Evolutionary conservation across 1,140 invertebrate genomes (phyloP), one percentile per base, ranked within the genome.

Genomic region (Chionoecetes opilio): DNA sequence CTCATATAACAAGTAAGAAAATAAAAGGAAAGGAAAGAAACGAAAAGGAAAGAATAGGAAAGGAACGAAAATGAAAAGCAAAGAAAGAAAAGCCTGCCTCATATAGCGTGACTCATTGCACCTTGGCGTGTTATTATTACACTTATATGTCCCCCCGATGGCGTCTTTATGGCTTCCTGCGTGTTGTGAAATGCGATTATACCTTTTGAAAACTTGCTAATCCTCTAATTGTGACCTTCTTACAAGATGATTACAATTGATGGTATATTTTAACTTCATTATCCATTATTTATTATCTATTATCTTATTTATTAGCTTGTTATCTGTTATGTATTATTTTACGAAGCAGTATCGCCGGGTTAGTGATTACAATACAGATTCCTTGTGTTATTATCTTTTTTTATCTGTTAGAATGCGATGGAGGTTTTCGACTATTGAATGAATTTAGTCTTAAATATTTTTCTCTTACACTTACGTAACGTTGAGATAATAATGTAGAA

Each of bases 161-260:
- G n/a, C n/a, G 21, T 75, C 63, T n/a, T 75, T n/a, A n/a, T 75
- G 63, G 6, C 3, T 26, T n/a, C 63, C 63, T n/a, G 21, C 21
- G 63, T n/a, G 11, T 26, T n/a, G 63, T 75, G 41, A 26, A n/a
- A n/a, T 75, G 21, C 63, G 21, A 6, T n/a, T 75, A n/a, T 75
- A 5, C n/a, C 21, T n/a, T 75, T 75, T n/a, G 26, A 75, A 63
- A 75, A n/a, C n/a, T n/a, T 75, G 26, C 3, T 75, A 75, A 75
- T 75, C 63, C n/a, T 75, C 63, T 75, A 75, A 75, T 75, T 75
- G 63, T 75, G n/a, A 75, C 63, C 21, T 75, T 26, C n/a, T 75
- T 75, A 75, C 21, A 6, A 21, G 63, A 75, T 75, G n/a, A 75
- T 75, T 17, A 75, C 21, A 26, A 75, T 75, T n/a, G 26, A 26